These are phyloP conservation scores for Galerucella nymphaeae DNA, from an alignment of 2,888 invertebrate species.

Conservation along the genomic window DNA sequence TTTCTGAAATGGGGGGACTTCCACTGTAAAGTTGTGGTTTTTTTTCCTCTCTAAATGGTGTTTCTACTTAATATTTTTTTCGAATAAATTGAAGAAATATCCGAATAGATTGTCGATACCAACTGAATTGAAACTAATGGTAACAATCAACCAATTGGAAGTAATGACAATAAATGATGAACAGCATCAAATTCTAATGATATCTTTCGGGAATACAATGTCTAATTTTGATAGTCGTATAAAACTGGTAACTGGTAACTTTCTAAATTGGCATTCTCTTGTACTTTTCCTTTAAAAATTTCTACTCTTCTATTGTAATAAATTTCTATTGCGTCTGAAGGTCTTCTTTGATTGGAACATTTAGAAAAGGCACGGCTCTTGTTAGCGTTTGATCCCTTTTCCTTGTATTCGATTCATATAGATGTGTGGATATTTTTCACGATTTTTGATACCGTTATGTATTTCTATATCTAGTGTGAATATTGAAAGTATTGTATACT, in stretches of 20 bases:
- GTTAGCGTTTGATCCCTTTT: slow-evolving; percentile 42
- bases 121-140: slow-evolving; percentile 49
- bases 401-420: slow-evolving; percentile 13
- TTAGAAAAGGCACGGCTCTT: slow-evolving; percentile 43
- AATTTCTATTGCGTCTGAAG: slow-evolving; percentile 55
- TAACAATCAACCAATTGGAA: slow-evolving; percentile 53
- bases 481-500: slow-evolving; percentile 16
- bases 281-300: not conserved
- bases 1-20: not conserved
- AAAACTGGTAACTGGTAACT: not conserved
- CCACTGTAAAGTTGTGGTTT: not conserved
- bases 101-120: too few species aligned
- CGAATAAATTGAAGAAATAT: too few species aligned
- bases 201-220: slow-evolving; percentile 59
- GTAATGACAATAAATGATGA: slow-evolving; percentile 56
- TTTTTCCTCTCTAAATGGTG: too few species aligned
- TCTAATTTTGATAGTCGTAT: slow-evolving; percentile 37
- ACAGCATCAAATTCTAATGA: slow-evolving; percentile 61
- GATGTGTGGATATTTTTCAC: slow-evolving; percentile 13
- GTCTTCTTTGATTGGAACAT: slow-evolving; percentile 50
- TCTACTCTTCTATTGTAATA: slow-evolving; percentile 52
- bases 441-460: slow-evolving; percentile 9
- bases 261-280: too few species aligned
- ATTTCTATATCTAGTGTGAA: slow-evolving; percentile 12
- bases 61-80: too few species aligned